Evolutionary conservation across 2,888 invertebrate species (phyloP).

Genomic region (Prenolepis imparis): DNA sequence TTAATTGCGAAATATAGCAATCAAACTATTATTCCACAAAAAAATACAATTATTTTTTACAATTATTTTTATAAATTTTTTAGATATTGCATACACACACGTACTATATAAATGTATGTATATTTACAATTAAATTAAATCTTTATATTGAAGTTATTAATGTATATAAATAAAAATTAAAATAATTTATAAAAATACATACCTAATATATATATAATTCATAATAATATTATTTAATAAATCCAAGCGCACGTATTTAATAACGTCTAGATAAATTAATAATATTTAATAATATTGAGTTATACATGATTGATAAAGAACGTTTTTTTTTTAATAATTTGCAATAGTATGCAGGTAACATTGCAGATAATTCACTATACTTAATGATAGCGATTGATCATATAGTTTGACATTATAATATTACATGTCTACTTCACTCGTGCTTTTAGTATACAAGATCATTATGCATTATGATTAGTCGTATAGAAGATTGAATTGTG

Average conservation of each 20-base stretch:
- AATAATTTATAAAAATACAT: neutral
- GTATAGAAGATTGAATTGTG: neutral
- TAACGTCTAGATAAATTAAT: neutral
- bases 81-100: neutral
- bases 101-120: neutral
- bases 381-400: neutral
- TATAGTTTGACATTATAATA: neutral
- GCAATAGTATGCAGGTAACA: neutral
- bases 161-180: neutral
- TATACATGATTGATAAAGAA: no score
- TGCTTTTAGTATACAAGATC: conserved; percentile 10
- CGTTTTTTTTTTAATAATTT: neutral
- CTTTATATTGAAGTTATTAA: neutral
- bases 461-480: neutral
- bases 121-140: neutral
- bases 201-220: neutral
- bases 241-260: neutral
- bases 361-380: neutral
- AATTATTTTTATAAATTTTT: no score
- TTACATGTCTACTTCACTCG: neutral
- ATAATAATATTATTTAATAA: neutral
- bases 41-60: neutral
- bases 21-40: neutral
- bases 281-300: neutral
- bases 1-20: neutral